Evolutionary conservation across 2,888 invertebrate genomes (phyloP).

Genomic region (Xylophagus ater): DNA sequence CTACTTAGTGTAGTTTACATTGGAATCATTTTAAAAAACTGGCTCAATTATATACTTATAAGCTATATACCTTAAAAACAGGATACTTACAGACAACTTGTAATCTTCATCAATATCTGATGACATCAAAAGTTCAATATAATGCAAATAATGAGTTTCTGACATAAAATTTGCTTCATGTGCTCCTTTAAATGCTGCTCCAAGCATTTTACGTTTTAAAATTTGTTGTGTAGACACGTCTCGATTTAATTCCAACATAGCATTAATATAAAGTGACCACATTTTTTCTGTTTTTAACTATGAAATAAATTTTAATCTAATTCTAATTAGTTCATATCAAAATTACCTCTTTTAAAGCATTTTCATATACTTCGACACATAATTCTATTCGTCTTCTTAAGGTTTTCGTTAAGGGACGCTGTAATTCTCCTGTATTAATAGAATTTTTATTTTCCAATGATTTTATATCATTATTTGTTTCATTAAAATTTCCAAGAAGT

Average conservation of each 20-base stretch:
- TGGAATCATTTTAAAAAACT: too few relatives aligned
- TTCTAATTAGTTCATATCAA: background rate
- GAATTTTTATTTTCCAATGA: background rate
- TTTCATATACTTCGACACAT: slow-evolving; percentile 42
- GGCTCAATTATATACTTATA: too few relatives aligned
- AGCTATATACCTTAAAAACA: background rate
- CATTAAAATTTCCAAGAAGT: too few relatives aligned
- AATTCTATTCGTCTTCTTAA: slow-evolving; percentile 39
- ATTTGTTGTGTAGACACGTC: slow-evolving; percentile 39
- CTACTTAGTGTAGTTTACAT: too few relatives aligned
- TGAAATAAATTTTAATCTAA: background rate
- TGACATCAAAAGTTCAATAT: slow-evolving; percentile 32
- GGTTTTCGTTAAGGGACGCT: slow-evolving; percentile 23
- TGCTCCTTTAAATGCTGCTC: slow-evolving; percentile 41
- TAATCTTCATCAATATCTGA: slow-evolving; percentile 20
- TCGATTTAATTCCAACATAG: slow-evolving; percentile 44
- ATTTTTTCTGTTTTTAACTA: slow-evolving; percentile 41
- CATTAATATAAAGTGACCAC: slow-evolving; percentile 47
- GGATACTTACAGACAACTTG: background rate
- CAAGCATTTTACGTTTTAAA: slow-evolving; percentile 42
- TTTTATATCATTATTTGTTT: too few relatives aligned
- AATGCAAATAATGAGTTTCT: slow-evolving; percentile 42
- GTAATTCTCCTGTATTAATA: slow-evolving; percentile 4
- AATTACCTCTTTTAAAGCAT: slow-evolving; percentile 38
- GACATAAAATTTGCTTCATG: slow-evolving; percentile 40